phyloP scores from a whole-genome alignment of 1,140 invertebrate genomes.

The Caenorhabditis remanei region DNA sequence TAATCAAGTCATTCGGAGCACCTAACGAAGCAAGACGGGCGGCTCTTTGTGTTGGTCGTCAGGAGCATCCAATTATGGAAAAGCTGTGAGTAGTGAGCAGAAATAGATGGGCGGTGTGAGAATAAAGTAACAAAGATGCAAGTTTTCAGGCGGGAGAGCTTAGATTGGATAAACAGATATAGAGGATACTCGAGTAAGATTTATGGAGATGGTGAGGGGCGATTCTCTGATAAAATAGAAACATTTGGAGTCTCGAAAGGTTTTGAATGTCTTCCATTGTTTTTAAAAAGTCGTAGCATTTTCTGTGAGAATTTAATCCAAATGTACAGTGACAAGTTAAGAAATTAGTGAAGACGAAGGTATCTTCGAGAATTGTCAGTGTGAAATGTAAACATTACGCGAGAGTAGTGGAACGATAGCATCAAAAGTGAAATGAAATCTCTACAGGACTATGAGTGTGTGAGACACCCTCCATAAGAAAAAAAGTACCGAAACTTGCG shows the following conservation, averaged over 20 bases:
- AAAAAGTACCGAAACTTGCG: constrained; percentile 3
- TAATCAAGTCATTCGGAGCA: constrained; percentile 52
- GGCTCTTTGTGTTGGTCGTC: constrained; percentile 1
- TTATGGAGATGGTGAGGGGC: not conserved
- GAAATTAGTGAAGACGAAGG: not conserved
- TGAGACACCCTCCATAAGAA: not conserved
- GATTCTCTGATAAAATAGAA: constrained; percentile 2
- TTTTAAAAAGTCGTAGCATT: too few species aligned
- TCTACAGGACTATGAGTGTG: not conserved
- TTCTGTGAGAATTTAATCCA: too few species aligned
- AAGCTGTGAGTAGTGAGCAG: not conserved
- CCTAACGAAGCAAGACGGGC: constrained; percentile 48
- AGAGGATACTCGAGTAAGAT: constrained; percentile 15
- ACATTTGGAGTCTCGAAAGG: not conserved
- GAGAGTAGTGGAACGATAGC: constrained; percentile 43
- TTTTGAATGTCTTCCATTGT: too few species aligned
- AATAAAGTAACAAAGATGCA: constrained; percentile 9
- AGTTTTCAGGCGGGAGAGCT: not conserved
- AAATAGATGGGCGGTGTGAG: not conserved
- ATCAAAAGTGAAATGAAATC: constrained; percentile 47
- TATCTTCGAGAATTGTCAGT: constrained; percentile 19
- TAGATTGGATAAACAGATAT: constrained; percentile 42
- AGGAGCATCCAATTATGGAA: constrained; percentile 36
- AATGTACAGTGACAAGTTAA: not conserved
- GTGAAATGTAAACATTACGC: constrained; percentile 47